Evolutionary conservation across 1,140 invertebrate genomes (phyloP), one percentile per base, ranked within the genome.

Genomic region (Danaus melanippus): DNA sequence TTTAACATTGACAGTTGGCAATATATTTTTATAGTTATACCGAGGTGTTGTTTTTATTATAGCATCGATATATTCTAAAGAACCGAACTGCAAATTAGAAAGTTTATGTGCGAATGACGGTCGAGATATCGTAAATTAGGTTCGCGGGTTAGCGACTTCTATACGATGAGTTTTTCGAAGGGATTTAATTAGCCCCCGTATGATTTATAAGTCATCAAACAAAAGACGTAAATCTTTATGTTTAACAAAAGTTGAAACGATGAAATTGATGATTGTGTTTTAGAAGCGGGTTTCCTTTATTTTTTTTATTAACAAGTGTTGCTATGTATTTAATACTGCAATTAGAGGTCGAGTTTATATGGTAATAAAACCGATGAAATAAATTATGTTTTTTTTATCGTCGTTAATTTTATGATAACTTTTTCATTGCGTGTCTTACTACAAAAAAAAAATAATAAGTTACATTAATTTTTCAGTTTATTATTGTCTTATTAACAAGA

Each of bases 1-100:
- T 79, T 73, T 66, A 67, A 74, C 70, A 73, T 71, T 67, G 67
- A 74, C 72, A 74, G 66, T 64, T 67, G 56, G 67, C 71, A 72
- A 80, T 79, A 85, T 76, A 76, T 71, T 79, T 83, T 84, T 84
- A 85, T 82, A 76, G 73, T 79, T 82, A 71, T 70, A 61, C 55
- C 50, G 73, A 78, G 71, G 74, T 81, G 75, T 82, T 84, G 66
- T 69, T 82, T 82, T 85, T 77, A 78, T 81, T 78, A 69, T 74
- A 73, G 49, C 39, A 58, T 59, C 42, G 53, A 59, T 71, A 70
- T 68, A 66, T 66, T 62, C 54, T 60, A 56, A 21, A 55, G 59
- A 57, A 72, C 50, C 55, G 60, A 60, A 43, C 58, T 66, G 74
- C 74, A 83, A 84, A 84, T 86, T 84, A 84, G 81, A 86, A 84